Evolutionary conservation across 1,140 invertebrate species (phyloP), one percentile per base, ranked within the genome.

Genomic region (Papilio machaon): DNA sequence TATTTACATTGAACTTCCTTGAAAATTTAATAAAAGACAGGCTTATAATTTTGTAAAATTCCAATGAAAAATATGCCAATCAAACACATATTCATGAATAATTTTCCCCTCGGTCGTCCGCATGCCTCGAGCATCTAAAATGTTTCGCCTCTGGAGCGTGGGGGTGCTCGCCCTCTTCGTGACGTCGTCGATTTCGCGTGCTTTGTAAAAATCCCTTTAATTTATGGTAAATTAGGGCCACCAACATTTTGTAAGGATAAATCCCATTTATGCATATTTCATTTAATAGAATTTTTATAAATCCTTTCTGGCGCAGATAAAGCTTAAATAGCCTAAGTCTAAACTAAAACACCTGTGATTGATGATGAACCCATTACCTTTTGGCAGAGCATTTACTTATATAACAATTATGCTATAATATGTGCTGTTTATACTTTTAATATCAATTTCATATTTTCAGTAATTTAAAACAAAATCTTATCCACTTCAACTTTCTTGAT

Each of bases 141-240:
- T 80, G 47, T 74, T 81, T 80, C 67, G 64, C 81, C 85, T 54
- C 82, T 83, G 82, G 85, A 82, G 81, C 81, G 83, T 54, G 84
- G 82, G 86, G 82, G 81, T 82, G 84, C 64, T 83, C 80, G 75
- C 80, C 82, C 81, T 58, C 83, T 89, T 85, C 91, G 91, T 92
- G 90, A 88, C 84, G 88, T 82, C 73, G 85, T 82, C 85, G 85
- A 85, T 89, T 89, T 93, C 84, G 87, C 88, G 89, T 88, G 88
- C 83, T 87, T 86, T 85, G 89, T 91, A 87, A 89, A 90, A 90
- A 90, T 67, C 79, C 67, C 81, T 64, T 82, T 82, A 89, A 89
- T 92, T 93, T 92, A 90, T 86, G 86, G 35, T 47, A 47, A 79
- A 38, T 46, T 67, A 47, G 58, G 6, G 38, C 8, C 38, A 19